Evolutionary conservation across 2,888 invertebrate genomes (phyloP).

Genomic region (Maniola hyperantus): DNA sequence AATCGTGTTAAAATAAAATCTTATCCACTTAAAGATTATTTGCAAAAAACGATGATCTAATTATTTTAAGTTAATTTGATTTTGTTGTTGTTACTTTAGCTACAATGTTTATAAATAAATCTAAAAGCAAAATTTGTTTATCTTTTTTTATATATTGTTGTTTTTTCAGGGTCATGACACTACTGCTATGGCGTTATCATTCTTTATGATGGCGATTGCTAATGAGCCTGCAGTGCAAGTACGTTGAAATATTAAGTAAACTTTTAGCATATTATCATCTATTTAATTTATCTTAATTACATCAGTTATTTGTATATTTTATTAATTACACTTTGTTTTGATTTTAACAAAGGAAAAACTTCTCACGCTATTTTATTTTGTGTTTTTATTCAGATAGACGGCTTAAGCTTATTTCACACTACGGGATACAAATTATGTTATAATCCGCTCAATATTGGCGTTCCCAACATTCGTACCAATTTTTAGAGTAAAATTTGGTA

Average conservation of each 20-base stretch:
- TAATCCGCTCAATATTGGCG: too few relatives aligned
- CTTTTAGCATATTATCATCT: neutral
- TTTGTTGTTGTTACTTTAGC: neutral
- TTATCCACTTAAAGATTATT: neutral
- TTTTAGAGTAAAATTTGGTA: too few relatives aligned
- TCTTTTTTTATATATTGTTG: neutral
- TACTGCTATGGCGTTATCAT: conserved; percentile 61
- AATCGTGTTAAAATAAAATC: too few relatives aligned
- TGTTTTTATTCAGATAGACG: too few relatives aligned
- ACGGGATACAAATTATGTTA: too few relatives aligned
- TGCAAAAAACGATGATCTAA: neutral
- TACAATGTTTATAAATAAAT: neutral
- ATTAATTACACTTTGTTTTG: too few relatives aligned
- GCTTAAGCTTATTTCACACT: too few relatives aligned
- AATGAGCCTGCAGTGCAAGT: conserved; percentile 68
- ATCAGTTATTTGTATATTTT: too few relatives aligned
- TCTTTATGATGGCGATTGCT: conserved; percentile 67
- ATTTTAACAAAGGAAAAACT: too few relatives aligned
- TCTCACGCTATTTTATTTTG: too few relatives aligned
- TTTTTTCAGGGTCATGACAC: conserved; percentile 72
- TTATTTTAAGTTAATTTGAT: neutral
- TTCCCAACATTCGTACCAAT: too few relatives aligned
- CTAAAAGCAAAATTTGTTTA: neutral
- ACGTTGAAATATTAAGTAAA: too few relatives aligned
- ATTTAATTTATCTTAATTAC: neutral